Evolutionary conservation across 2,113 vertebrate species (phyloP).

Genomic region (Myotis brandtii): DNA sequence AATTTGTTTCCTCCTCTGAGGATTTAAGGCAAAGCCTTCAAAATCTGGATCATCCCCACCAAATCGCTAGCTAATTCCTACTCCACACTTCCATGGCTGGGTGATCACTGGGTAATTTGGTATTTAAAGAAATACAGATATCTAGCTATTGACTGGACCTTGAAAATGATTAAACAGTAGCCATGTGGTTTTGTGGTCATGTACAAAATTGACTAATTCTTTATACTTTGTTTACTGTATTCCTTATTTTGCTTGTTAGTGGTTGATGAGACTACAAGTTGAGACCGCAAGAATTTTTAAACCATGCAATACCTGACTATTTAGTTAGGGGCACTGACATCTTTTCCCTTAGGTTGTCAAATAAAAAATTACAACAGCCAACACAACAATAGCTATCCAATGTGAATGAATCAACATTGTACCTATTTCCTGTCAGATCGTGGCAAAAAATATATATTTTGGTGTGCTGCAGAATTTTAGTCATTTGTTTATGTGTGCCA

Average conservation of each 20-base stretch:
- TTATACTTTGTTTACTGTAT: not conserved
- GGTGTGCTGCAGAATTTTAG: not conserved
- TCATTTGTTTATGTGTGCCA: not conserved
- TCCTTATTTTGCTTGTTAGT: not conserved
- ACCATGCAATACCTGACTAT: not conserved
- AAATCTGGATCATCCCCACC: not conserved
- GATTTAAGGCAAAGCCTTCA: not conserved
- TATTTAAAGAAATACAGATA: not conserved
- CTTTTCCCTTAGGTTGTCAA: not conserved
- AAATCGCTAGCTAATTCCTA: not conserved
- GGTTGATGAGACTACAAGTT: not conserved
- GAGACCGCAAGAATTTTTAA: not conserved
- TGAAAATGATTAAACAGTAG: not conserved
- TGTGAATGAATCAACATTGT: not conserved
- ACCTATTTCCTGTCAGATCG: not conserved
- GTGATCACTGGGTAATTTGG: not conserved
- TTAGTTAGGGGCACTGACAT: not conserved
- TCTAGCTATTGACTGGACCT: not conserved
- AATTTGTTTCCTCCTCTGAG: not conserved
- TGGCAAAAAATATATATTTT: not conserved
- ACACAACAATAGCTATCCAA: not conserved
- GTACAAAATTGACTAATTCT: not conserved
- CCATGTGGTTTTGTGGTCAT: not conserved
- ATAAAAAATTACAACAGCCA: not conserved
- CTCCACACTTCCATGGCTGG: not conserved